These are phyloP conservation scores for Tiaroga cobitis DNA, from an alignment of 2,797 vertebrate genomes.

Conservation along the genomic window DNA sequence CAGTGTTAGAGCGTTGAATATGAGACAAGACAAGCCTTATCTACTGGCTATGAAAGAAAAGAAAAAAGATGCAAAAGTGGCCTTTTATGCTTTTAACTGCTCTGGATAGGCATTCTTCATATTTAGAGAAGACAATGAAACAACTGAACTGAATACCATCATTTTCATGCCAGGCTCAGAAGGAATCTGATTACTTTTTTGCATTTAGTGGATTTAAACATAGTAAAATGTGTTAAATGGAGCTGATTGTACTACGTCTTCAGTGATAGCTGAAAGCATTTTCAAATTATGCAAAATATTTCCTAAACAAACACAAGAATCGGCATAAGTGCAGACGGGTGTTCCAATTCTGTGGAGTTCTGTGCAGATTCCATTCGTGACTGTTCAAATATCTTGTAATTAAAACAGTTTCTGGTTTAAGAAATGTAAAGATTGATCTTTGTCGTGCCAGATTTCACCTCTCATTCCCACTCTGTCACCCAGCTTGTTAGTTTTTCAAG, in stretches of 20 bases:
- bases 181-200: slow-evolving; percentile 11
- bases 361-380: neutral
- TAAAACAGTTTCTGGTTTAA: slow-evolving; percentile 6
- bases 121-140: slow-evolving; percentile 28
- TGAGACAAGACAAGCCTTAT: slow-evolving; percentile 38
- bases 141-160: neutral
- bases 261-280: slow-evolving; percentile 10
- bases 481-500: slow-evolving; percentile 45
- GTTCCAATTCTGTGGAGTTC: neutral
- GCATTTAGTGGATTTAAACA: neutral
- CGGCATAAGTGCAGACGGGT: neutral
- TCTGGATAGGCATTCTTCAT: slow-evolving; percentile 19
- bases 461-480: slow-evolving; percentile 29
- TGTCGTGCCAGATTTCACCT: slow-evolving; percentile 21
- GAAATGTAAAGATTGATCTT: slow-evolving; percentile 29
- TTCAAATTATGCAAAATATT: slow-evolving; percentile 2
- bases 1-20: slow-evolving; percentile 19
- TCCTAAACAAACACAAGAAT: neutral
- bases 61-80: neutral
- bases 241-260: neutral
- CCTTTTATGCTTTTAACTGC: slow-evolving; percentile 25
- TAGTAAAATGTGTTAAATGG: neutral
- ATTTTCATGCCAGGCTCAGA: slow-evolving; percentile 23
- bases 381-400: slow-evolving; percentile 13
- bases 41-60: slow-evolving; percentile 7